These are phyloP conservation scores for Octomys mimax DNA, from an alignment of 2,797 vertebrate species.

Conservation along the genomic window DNA sequence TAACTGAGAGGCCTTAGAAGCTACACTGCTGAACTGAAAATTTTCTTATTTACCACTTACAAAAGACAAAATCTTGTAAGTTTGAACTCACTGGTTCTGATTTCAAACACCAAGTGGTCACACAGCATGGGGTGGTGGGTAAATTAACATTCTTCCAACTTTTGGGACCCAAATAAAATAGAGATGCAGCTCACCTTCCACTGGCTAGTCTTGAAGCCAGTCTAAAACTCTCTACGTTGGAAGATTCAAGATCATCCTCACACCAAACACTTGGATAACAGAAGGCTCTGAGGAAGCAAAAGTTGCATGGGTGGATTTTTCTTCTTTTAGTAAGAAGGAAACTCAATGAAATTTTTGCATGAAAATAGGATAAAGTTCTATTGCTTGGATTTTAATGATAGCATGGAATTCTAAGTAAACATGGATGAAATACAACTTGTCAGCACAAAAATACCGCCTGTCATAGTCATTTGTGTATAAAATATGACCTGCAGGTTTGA, in stretches of 20 bases:
- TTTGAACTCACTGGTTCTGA: not conserved
- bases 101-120: not conserved
- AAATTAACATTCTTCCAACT: not conserved
- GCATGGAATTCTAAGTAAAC: constrained; percentile 79
- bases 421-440: constrained; percentile 86
- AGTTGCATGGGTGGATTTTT: not conserved
- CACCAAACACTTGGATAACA: not conserved
- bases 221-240: not conserved
- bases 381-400: constrained; percentile 82
- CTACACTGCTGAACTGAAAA: not conserved
- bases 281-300: not conserved
- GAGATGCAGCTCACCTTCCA: not conserved
- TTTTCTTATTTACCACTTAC: not conserved
- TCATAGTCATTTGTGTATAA: constrained; percentile 88
- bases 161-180: not conserved
- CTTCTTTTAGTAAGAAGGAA: constrained; percentile 52
- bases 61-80: not conserved
- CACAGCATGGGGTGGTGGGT: not conserved
- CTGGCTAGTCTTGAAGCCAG: not conserved
- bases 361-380: constrained; percentile 75
- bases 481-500: constrained; percentile 88
- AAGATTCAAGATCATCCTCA: not conserved
- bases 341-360: constrained; percentile 66
- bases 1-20: not conserved
- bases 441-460: constrained; percentile 88